Evolutionary conservation across 2,113 vertebrate genomes (phyloP), one percentile per base, ranked within the genome.

Genomic region (Neomonachus schauinslandi): DNA sequence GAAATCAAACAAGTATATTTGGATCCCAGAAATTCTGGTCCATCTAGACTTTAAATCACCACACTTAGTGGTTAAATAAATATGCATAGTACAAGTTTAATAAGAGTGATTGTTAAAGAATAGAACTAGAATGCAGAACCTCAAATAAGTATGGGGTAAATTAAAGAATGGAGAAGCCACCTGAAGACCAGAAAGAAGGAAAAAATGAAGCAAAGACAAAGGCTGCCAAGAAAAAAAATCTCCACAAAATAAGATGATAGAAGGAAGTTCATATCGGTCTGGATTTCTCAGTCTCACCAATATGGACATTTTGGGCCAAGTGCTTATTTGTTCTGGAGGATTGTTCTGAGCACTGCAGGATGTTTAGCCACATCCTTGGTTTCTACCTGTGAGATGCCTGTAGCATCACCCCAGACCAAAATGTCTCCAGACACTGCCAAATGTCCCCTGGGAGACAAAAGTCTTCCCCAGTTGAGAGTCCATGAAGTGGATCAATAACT

Each of bases 21-120:
- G 19, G 33, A 89, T 81, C 21, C 57, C 33, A 94, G 79, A 63
- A 97, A 81, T 92, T 91, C 92, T 95, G 82, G 59, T 31, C 31
- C 28, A 76, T 10, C 14, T n/a, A 85, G 77, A 51, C 49, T 94
- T 77, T 71, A 74, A 59, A 74, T 6, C 11, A 65, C 19, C 11
- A 53, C 5, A 36, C 14, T 94, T 89, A 13, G 53, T 88, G 13
- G 69, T 83, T 79, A 92, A 76, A 71, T 49, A 72, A 22, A 14
- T 36, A 83, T 71, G 90, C 28, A 26, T 59, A 63, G 51, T 74
- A 80, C 11, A 63, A 87, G n/a, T 39, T n/a, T n/a, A n/a, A 61
- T 61, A 76, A 79, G 10, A 59, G 16, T 91, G 36, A 91, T 61
- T 63, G 81, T 51, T 31, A 49, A 91, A 83, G 49, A 87, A 46